Base-by-base conservation (phyloP, 2,113 vertebrate species). In the Pipa parva region DNA sequence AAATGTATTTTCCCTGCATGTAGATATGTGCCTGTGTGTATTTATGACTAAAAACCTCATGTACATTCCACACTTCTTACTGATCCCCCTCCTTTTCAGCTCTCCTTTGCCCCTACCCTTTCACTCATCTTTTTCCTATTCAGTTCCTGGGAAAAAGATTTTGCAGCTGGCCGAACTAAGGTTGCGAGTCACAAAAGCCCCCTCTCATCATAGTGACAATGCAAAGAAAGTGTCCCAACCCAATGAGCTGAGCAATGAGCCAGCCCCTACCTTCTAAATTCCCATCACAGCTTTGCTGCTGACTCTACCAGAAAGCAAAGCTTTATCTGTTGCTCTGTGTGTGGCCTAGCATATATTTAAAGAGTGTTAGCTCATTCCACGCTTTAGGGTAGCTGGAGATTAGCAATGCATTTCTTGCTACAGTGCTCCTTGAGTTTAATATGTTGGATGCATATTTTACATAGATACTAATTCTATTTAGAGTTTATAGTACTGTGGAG, bases 161-260 rank as follows among this genome's bases (percentile, higher is more conserved):
- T 83, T 84, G 75, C 83, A 81, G 73, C 83, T 84, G 71, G 88
- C 88, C 3, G 88, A 90, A 71, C 85, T 89, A 74, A 88, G 80
- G 5, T 82, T 80, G 1, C 87, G 89, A 33, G 89, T 89, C 37
- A 84, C 84, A 83, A 90, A 86, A 69, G 61, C 71, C 54, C 62
- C 63, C 54, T 64, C 61, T 59, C 62, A 64, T 63, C 63, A 52
- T 55, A 56, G 61, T 59, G 52, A 64, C 62, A 81, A 80, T 71
- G 87, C 80, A 56, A 86, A 84, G 50, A 87, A 69, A 69, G 58
- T 69, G 66, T 61, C 66, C 66, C 66, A 69, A 69, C 46, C 57
- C 66, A 61, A 69, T 61, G 66, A 61, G 66, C 66, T 54, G 66
- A 69, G 66, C 60, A 61, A 51, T 58, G 33, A 69, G 66, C 48